Evolutionary conservation across 1,140 invertebrate species (phyloP).

Genomic region (Homalodisca vitripennis): DNA sequence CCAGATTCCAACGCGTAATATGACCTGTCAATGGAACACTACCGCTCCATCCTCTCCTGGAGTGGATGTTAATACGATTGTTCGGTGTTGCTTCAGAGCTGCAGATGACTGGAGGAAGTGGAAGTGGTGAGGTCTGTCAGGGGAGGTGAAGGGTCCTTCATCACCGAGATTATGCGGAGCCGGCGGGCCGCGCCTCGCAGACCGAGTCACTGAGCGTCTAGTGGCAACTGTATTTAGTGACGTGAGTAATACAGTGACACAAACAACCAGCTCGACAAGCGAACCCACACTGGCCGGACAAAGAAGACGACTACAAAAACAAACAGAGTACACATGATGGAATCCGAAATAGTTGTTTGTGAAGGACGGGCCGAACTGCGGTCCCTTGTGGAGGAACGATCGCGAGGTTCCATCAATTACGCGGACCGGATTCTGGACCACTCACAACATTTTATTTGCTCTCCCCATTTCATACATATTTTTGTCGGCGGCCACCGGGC

Average conservation of each 20-base stretch:
- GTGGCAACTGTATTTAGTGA: constrained; percentile 14
- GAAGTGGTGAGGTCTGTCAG: too few relatives aligned
- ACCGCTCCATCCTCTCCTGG: too few relatives aligned
- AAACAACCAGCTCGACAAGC: neutral
- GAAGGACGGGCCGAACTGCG: neutral
- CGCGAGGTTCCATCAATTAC: constrained; percentile 14
- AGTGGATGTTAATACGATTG: too few relatives aligned
- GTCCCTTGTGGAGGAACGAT: neutral
- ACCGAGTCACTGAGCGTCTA: neutral
- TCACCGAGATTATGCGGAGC: constrained; percentile 8
- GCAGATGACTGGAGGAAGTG: too few relatives aligned
- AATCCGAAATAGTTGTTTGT: constrained; percentile 25
- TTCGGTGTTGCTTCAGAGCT: too few relatives aligned
- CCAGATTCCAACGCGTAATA: too few relatives aligned
- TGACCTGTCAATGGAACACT: too few relatives aligned
- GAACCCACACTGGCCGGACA: constrained; percentile 8
- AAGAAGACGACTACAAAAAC: constrained; percentile 7
- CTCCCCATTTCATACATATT: constrained; percentile 25
- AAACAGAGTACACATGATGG: constrained; percentile 4
- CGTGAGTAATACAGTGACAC: constrained; percentile 18
- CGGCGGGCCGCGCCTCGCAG: too few relatives aligned
- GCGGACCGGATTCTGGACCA: neutral
- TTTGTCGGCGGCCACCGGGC: constrained; percentile 4
- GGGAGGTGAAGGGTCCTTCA: too few relatives aligned
- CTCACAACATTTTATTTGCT: constrained; percentile 12